Evolutionary conservation across 2,888 invertebrate genomes (phyloP), one percentile per base, ranked within the genome.

Genomic region (Chloroclysta siterata): DNA sequence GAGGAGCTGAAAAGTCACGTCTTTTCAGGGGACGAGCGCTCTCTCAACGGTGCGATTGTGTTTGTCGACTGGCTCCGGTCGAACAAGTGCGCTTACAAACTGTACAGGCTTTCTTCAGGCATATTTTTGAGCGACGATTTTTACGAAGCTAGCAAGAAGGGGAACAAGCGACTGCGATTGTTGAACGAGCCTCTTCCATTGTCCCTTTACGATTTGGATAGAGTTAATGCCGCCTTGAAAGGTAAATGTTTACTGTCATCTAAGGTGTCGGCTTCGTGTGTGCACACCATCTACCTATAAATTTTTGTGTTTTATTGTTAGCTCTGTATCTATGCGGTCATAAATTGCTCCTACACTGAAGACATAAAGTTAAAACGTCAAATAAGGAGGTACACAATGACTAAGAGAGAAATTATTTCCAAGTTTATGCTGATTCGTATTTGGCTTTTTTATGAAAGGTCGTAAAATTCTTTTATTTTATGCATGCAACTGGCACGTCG

Each of bases 211-310:
- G 92, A 91, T 85, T 87, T 90, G 87, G 91, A 91, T 80, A 88
- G 92, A 89, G 90, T 93, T 74, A 91, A 90, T 83, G 91, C 91
- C 73, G 91, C 93, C 72, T 87, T 93, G 82, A 90, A 89, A 90
- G 92, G 93, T 93, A 92, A 92, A 90, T 89, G 80, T 90, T 89
- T 85, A 83, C 84, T 79, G 74, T 83, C 79, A 77, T 82, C 78
- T 80, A 82, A 82, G 80, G 79, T 84, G 84, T 81, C 81, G 83
- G 82, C 66, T 78, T 80, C 84, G 75, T 80, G 80, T 68, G 74
- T 76, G 77, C 78, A 82, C 72, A 82, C 77, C 78, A 70, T 75
- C 78, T n/a, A n/a, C n/a, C n/a, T 80, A 83, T 85, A 84, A 86
- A 81, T 72, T 78, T 72, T 76, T 79, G 79, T 73, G 71, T 74